A percentile compares a stretch with the other conserved stretches of the same genome.
Evolutionary conservation across 1,140 invertebrate genomes (phyloP).

Genomic region (Scylla paramamosain): DNA sequence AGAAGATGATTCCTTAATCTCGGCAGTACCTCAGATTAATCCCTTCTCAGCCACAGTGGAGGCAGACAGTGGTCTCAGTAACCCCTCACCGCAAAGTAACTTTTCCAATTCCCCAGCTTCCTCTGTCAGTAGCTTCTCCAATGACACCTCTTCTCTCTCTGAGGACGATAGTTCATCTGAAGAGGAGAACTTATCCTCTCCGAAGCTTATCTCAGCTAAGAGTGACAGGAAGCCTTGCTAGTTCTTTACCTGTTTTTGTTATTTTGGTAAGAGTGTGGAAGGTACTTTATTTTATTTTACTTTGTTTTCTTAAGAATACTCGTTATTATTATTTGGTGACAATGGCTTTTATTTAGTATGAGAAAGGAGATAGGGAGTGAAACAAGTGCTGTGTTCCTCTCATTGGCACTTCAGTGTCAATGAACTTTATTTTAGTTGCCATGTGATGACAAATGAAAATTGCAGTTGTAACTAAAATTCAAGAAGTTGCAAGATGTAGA

Average conservation of each 20-base stretch:
- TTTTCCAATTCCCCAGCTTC: conserved; percentile 38
- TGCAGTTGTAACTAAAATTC: neutral
- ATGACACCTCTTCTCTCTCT: conserved; percentile 47
- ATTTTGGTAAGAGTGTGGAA: neutral
- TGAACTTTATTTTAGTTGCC: neutral
- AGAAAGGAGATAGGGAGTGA: neutral
- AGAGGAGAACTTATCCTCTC: conserved; percentile 56
- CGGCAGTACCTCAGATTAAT: neutral
- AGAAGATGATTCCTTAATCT: neutral
- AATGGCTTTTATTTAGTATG: neutral
- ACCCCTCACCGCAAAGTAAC: neutral
- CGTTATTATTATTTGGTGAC: neutral
- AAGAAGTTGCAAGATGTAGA: neutral
- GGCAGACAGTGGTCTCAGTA: neutral
- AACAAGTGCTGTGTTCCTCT: neutral
- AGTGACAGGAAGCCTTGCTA: neutral
- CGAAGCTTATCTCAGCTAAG: neutral
- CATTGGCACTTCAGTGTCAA: neutral
- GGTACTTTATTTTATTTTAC: neutral
- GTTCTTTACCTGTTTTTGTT: neutral
- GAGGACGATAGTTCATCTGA: conserved; percentile 45
- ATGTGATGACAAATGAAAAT: neutral
- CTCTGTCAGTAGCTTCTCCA: conserved; percentile 1
- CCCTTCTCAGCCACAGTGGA: neutral
- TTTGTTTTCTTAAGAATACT: neutral